Percentiles rank a stretch among this genome's conserved stretches.
Conservation (phyloP, 2,797 vertebrate genomes). For the Taenioides sp. region DNA sequence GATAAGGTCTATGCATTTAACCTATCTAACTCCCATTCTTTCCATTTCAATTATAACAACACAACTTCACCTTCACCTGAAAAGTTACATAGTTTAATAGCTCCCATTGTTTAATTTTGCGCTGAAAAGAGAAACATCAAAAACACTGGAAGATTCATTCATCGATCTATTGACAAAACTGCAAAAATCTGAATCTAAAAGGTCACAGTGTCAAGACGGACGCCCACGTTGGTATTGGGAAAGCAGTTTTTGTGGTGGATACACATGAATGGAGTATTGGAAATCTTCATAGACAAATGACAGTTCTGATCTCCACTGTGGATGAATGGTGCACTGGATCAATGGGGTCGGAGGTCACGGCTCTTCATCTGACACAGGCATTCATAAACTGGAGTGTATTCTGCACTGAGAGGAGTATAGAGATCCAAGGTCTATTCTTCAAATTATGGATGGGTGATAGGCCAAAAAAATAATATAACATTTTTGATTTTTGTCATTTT, state of each 20-base stretch:
- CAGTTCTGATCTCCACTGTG: not conserved
- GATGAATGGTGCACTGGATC: not conserved
- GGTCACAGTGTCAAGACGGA: not conserved
- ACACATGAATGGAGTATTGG: not conserved
- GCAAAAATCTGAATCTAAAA: conserved; percentile 3
- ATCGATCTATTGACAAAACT: not conserved
- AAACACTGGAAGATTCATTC: not conserved
- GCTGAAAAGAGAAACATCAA: too few species aligned
- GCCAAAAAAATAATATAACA: too few species aligned
- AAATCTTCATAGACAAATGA: not conserved
- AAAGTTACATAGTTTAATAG: too few species aligned
- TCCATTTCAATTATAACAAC: too few species aligned
- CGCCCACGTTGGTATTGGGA: not conserved
- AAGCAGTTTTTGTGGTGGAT: not conserved
- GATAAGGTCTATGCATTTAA: too few species aligned
- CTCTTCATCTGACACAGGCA: not conserved
- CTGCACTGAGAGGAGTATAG: not conserved
- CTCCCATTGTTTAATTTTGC: too few species aligned
- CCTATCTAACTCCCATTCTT: too few species aligned
- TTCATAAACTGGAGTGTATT: not conserved
- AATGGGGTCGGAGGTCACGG: not conserved
- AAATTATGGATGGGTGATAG: too few species aligned
- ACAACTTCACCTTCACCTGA: too few species aligned
- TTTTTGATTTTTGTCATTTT: too few species aligned
- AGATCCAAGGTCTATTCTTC: too few species aligned